Conservation (phyloP, 2,113 vertebrate genomes). For the Pseudonaja textilis region DNA sequence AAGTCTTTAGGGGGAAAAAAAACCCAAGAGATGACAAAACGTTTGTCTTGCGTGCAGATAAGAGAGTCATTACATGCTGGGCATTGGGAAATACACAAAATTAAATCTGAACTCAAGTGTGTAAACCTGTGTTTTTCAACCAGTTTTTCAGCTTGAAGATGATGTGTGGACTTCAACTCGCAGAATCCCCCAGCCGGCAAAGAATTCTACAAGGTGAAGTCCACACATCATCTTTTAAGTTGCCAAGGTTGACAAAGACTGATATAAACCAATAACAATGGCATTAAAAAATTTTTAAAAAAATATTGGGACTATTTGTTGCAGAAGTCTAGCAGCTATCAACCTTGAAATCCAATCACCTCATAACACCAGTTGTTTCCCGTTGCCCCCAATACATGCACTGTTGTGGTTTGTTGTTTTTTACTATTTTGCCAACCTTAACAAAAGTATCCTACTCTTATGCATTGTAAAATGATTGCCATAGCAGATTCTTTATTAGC, state of each 20-base stretch:
- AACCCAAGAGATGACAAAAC: conserved; percentile 8
- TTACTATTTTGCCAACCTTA: background rate
- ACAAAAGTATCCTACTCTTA: background rate
- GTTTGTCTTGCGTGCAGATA: background rate
- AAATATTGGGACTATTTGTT: background rate
- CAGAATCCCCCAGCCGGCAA: background rate
- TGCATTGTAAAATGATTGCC: no score
- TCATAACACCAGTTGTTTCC: background rate
- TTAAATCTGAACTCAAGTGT: background rate
- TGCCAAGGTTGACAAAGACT: background rate
- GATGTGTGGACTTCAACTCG: background rate
- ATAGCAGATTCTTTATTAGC: background rate
- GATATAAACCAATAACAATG: background rate
- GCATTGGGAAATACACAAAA: background rate
- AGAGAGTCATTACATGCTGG: background rate
- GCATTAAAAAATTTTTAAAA: background rate
- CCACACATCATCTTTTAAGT: background rate
- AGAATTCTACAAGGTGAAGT: background rate
- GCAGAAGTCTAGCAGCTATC: background rate
- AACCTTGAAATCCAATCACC: background rate
- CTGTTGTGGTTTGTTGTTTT: background rate
- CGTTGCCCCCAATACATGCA: background rate
- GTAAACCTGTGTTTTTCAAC: background rate
- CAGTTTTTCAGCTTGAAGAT: background rate
- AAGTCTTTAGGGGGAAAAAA: conserved; percentile 70